Evolutionary conservation across 2,797 vertebrate species (phyloP).

Genomic region (Eulemur coronatus): DNA sequence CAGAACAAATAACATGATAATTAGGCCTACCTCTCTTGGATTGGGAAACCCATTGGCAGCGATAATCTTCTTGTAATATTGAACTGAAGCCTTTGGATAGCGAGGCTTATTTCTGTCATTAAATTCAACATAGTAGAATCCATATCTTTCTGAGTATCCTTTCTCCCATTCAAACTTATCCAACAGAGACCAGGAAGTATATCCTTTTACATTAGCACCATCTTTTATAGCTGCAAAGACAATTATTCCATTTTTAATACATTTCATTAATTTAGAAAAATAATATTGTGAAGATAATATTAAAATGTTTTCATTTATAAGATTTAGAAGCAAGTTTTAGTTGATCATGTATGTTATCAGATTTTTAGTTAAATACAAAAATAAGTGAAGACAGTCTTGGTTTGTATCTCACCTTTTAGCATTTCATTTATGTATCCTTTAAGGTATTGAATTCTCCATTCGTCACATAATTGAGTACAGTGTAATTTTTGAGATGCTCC

Average conservation of each 20-base stretch:
- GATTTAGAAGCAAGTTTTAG: conserved; percentile 2
- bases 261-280: conserved; percentile 34
- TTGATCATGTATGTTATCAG: background rate
- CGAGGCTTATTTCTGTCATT: conserved; percentile 92
- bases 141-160: conserved; percentile 94
- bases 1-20: background rate
- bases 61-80: conserved; percentile 93
- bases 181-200: conserved; percentile 95
- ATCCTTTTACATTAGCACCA: conserved; percentile 93
- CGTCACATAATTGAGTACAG: conserved; percentile 93
- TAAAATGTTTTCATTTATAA: background rate
- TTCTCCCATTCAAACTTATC: conserved; percentile 98
- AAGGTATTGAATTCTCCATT: conserved; percentile 94
- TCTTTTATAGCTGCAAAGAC: conserved; percentile 91
- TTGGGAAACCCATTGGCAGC: conserved; percentile 94
- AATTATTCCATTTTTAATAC: conserved; percentile 29
- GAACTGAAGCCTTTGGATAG: conserved; percentile 94
- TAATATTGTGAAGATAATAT: background rate
- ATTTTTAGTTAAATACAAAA: background rate
- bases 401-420: conserved; percentile 90
- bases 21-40: conserved; percentile 88
- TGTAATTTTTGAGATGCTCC: conserved; percentile 91
- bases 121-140: conserved; percentile 94
- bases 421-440: conserved; percentile 96
- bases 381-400: background rate